Base-by-base conservation (phyloP, 1,140 invertebrate genomes). In the Drosophila tristis region DNA sequence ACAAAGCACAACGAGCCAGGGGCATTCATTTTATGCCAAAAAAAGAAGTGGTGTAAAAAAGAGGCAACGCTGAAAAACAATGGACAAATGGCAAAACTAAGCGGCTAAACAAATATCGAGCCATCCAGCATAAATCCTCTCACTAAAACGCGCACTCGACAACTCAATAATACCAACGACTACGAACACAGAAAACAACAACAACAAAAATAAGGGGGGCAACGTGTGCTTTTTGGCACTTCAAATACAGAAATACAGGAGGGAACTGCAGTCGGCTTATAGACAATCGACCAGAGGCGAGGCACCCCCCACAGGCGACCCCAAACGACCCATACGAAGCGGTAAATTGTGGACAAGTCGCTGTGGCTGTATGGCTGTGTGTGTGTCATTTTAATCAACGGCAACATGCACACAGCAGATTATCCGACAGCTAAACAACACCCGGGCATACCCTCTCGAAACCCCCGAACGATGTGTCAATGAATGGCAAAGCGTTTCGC, bases 351-450 rank as follows among this genome's bases (percentile, higher is more conserved):
- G 58, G 56, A 45, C 63, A 56, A 53, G 35, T 65, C 26, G 20
- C 26, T 53, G 51, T 48, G 53, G 48, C 65, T 56, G 35, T 67
- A 1, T 16, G 16, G 16, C n/a, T 16, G 26, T 59, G 56, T 60
- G 72, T 60, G 31, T 82, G 82, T 59, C 74, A 65, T 72, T 87
- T 87, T 87, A 87, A 87, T 87, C 82, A 87, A 80, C 67, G 77
- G 78, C 78, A 86, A 80, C 82, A 81, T 80, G 78, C 78, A 64
- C 26, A 25, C 3, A 54, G 61, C 74, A 80, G 84, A 89, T 89
- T 80, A 89, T 89, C 84, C 84, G 68, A 51, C 76, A 84, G 84
- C 84, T 89, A 89, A 89, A 89, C 85, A 89, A 89, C 85, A 87
- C 71, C 74, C 74, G 51, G 44, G 35, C 3, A 39, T 39, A 39